A percentile compares a stretch with the other conserved stretches of the same genome.
phyloP scores from a whole-genome alignment of 92 coral and sea anemone genomes.

The Actinernus sp. region DNA sequence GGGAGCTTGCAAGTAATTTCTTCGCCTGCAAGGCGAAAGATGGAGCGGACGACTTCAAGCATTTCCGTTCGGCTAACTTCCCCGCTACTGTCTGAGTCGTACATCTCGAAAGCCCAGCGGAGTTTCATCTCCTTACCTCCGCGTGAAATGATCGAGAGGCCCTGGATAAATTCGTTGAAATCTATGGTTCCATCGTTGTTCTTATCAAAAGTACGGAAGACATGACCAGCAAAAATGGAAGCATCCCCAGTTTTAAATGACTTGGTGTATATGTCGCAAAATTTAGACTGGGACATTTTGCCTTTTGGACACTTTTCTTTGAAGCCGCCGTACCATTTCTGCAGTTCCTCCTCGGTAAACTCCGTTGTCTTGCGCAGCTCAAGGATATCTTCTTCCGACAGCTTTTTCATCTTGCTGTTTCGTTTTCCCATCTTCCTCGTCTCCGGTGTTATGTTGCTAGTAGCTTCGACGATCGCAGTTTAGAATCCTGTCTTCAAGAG shows the following conservation, averaged over 20 bases:
- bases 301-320: slow-evolving; percentile 94
- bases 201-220: slow-evolving; percentile 97
- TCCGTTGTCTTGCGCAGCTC: slow-evolving; percentile 92
- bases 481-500: neutral
- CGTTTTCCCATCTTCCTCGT: slow-evolving; percentile 71
- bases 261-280: slow-evolving; percentile 90
- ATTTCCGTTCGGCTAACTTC: slow-evolving; percentile 89
- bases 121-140: slow-evolving; percentile 94
- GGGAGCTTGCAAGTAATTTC: slow-evolving; percentile 63
- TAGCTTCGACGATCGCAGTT: neutral
- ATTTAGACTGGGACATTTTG: slow-evolving; percentile 92
- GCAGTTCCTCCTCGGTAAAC: slow-evolving; percentile 88
- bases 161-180: slow-evolving; percentile 94
- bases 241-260: slow-evolving; percentile 94
- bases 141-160: slow-evolving; percentile 91
- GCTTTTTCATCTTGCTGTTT: slow-evolving; percentile 71
- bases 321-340: slow-evolving; percentile 93
- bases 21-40: slow-evolving; percentile 95
- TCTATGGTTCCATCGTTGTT: slow-evolving; percentile 98
- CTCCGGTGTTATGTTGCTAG: neutral
- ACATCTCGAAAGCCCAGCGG: slow-evolving; percentile 99
- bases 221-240: slow-evolving; percentile 90
- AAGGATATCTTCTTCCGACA: slow-evolving; percentile 79
- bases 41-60: slow-evolving; percentile 94
- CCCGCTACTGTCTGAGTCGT: slow-evolving; percentile 96